These are phyloP conservation scores for Theodoxus fluviatilis DNA, from an alignment of 2,888 invertebrate genomes.

Conservation along the genomic window DNA sequence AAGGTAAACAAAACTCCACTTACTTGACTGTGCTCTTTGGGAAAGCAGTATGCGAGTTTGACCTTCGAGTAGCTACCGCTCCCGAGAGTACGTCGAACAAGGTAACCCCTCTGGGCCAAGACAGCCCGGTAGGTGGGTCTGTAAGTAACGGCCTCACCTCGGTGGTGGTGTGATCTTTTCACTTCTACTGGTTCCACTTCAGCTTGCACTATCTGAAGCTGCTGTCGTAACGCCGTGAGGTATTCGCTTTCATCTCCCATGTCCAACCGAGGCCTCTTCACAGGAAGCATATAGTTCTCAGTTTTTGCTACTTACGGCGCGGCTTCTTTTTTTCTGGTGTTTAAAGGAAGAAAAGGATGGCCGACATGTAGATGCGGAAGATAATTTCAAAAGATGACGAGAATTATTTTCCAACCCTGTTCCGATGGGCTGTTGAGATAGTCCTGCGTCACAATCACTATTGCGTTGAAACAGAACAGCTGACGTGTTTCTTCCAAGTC, in stretches of 20 bases:
- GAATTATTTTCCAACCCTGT: not conserved
- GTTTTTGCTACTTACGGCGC: no score
- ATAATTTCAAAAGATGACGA: not conserved
- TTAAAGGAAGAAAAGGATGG: no score
- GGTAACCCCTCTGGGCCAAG: constrained; percentile 56
- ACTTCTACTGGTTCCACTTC: constrained; percentile 53
- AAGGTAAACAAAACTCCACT: no score
- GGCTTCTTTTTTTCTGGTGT: no score
- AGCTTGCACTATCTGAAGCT: constrained; percentile 49
- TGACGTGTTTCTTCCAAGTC: no score
- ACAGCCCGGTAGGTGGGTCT: constrained; percentile 60
- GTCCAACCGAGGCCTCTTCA: constrained; percentile 29
- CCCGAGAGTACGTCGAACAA: constrained; percentile 58
- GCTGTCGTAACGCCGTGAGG: constrained; percentile 34
- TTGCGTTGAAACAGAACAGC: no score
- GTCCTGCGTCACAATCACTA: no score
- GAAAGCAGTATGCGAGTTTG: constrained; percentile 73
- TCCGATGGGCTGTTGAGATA: no score
- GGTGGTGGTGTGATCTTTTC: constrained; percentile 38
- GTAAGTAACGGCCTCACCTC: constrained; percentile 46
- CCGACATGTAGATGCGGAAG: constrained; percentile 25
- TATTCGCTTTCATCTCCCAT: constrained; percentile 28
- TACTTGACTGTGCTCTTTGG: constrained; percentile 39
- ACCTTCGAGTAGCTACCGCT: constrained; percentile 70
- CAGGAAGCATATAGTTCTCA: constrained; percentile 27